These are phyloP conservation scores for Dasypogon diadema DNA, from an alignment of 2,888 invertebrate genomes.

Conservation along the genomic window DNA sequence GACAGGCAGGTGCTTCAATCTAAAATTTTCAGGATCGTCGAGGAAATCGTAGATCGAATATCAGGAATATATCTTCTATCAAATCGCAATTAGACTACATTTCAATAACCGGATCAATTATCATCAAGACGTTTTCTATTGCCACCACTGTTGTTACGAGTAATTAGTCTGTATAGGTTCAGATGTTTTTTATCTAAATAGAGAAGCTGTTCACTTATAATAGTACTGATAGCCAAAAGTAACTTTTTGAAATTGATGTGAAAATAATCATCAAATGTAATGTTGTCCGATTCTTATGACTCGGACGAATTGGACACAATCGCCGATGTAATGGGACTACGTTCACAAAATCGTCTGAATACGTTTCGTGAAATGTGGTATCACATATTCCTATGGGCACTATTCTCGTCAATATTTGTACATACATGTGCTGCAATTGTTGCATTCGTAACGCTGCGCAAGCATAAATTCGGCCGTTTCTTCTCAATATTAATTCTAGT, in stretches of 20 bases:
- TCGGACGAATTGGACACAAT: conserved; percentile 75
- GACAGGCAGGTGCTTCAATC: conserved; percentile 19
- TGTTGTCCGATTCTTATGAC: conserved; percentile 65
- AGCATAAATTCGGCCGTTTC: conserved; percentile 95
- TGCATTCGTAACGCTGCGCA: conserved; percentile 90
- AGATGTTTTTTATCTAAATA: conserved; percentile 32
- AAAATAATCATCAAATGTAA: conserved; percentile 57
- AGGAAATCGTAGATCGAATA: conserved; percentile 7
- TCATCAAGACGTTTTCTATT: conserved; percentile 32
- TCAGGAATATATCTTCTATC: conserved; percentile 32
- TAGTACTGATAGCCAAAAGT: not conserved
- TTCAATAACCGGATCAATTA: conserved; percentile 42
- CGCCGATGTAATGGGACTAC: conserved; percentile 77
- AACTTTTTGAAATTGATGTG: conserved; percentile 34
- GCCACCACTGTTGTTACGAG: conserved; percentile 8
- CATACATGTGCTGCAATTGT: conserved; percentile 92
- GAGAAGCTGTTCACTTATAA: conserved; percentile 1
- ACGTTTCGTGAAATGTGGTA: conserved; percentile 96
- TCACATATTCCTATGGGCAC: conserved; percentile 94
- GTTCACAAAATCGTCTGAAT: conserved; percentile 75
- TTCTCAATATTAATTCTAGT: conserved; percentile 88
- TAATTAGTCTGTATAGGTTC: conserved; percentile 21
- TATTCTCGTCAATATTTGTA: conserved; percentile 93
- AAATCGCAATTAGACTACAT: conserved; percentile 31
- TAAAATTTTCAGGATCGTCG: not conserved